A percentile compares a stretch with the other conserved stretches of the same genome.
Conservation (phyloP, 2,888 invertebrate species). For the Meta bourneti region DNA sequence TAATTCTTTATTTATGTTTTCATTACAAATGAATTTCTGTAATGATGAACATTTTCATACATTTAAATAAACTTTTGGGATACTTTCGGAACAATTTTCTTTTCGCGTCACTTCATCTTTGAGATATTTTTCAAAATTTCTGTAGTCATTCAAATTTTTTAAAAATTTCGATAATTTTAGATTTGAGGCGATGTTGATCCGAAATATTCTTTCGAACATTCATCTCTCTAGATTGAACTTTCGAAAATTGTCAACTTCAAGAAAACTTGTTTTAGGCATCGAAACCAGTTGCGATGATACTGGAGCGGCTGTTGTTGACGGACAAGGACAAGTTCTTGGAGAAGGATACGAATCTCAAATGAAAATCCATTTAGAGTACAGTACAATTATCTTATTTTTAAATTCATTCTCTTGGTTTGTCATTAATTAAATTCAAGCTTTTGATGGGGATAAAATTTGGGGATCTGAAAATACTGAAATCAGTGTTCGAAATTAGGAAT, state of each 20-base stretch:
- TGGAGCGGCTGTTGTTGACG: slow-evolving; percentile 92
- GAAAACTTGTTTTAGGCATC: slow-evolving; percentile 87
- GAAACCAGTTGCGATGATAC: slow-evolving; percentile 99
- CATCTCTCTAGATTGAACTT: background rate
- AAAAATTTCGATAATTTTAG: no score
- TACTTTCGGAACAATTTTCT: background rate
- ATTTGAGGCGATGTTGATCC: background rate
- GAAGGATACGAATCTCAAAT: slow-evolving; percentile 92
- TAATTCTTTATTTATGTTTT: no score
- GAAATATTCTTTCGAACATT: background rate
- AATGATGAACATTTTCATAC: background rate
- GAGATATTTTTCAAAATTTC: background rate
- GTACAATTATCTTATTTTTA: background rate
- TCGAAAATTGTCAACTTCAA: slow-evolving; percentile 1
- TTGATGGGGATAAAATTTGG: background rate
- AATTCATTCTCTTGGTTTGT: no score
- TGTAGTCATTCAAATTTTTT: background rate
- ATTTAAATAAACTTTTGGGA: background rate
- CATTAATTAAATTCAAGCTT: no score
- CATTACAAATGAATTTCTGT: no score
- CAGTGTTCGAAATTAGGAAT: no score
- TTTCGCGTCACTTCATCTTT: background rate
- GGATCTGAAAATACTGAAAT: background rate
- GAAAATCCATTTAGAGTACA: slow-evolving; percentile 84
- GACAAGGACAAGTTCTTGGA: slow-evolving; percentile 87